Base-by-base conservation (phyloP, 2,888 invertebrate genomes). In the Gasteruption jaculator region DNA sequence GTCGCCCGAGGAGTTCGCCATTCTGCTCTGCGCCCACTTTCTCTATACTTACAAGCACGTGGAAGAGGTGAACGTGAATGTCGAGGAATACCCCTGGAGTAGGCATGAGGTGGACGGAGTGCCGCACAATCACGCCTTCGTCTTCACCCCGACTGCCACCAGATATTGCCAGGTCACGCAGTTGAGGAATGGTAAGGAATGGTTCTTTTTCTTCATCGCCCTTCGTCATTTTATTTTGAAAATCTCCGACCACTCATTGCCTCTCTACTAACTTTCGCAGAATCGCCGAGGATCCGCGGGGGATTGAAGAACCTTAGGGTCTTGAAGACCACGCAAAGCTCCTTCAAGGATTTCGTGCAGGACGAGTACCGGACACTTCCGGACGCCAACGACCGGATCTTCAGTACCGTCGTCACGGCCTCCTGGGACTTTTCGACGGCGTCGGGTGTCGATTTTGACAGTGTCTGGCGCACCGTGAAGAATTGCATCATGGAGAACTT, bases 261-360 rank as follows among this genome's bases (percentile, higher is more conserved):
- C 14, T 5, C 5, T 7, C 5, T 14, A 14, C 26, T 35, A 32
- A 10, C 40, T 11, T n/a, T 43, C 39, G 15, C 49, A 80, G 81
- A 74, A 54, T 67, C 72, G 7, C 76, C 83, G 6, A 71, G 73
- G 41, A 79, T 86, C 30, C 79, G 79, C 38, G 82, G 83, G 6
- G 86, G 87, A 6, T 69, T 88, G 38, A 81, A 79, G 53, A 81
- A 80, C 15, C 73, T 89, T 15, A 76, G 85, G 26, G 81, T 89
- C 0, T 68, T 89, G 47, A 89, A 89, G 69, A 88, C 88, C 0
- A 88, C 88, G 1, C 84, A 88, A 62, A 88, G 88, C 1, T 80
- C 86, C 0, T 89, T 89, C 61, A 82, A 80, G 3, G 85, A 87
- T 66, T 89, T 89, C 60, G 80, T 86, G 15, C 79, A 82, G 61